A percentile compares a stretch with the other conserved stretches of the same genome.
Evolutionary conservation across 2,113 vertebrate genomes (phyloP).

Genomic region (Boulengeromyrus knoepffleri): DNA sequence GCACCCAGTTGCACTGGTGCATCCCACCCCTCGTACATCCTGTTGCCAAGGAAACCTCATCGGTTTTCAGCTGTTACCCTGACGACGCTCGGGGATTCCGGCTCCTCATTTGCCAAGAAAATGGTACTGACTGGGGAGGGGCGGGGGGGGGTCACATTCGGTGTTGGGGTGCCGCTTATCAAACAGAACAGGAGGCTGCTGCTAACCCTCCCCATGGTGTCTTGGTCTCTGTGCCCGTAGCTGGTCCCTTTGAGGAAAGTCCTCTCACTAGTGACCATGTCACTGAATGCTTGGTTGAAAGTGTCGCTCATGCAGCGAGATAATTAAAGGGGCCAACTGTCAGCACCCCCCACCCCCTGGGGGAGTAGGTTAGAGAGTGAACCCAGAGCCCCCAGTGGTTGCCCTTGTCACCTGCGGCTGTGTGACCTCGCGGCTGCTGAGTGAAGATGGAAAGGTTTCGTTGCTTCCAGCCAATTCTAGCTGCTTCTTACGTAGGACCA

Average conservation of each 20-base stretch:
- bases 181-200: neutral
- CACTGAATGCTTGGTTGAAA: neutral
- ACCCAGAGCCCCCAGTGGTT: neutral
- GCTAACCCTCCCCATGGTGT: neutral
- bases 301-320: neutral
- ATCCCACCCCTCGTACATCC: constrained; percentile 20
- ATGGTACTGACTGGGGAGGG: neutral
- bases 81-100: constrained; percentile 39
- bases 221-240: too few relatives aligned
- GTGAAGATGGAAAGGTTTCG: too few relatives aligned
- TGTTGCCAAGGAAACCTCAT: constrained; percentile 39
- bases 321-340: neutral
- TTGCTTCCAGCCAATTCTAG: too few relatives aligned
- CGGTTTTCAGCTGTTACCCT: constrained; percentile 45
- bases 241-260: neutral
- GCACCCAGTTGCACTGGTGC: constrained; percentile 13
- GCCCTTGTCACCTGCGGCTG: too few relatives aligned
- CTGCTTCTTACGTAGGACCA: too few relatives aligned
- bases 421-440: too few relatives aligned
- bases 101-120: constrained; percentile 34
- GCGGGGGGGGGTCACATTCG: neutral
- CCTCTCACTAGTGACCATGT: neutral
- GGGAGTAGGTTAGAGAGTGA: neutral
- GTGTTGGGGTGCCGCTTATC: neutral
- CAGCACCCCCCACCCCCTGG: neutral